Evolutionary conservation across 23 tunicate genomes (phyloP), one percentile per base, ranked within the genome.

Genomic region (Trididemnum nubilum): DNA sequence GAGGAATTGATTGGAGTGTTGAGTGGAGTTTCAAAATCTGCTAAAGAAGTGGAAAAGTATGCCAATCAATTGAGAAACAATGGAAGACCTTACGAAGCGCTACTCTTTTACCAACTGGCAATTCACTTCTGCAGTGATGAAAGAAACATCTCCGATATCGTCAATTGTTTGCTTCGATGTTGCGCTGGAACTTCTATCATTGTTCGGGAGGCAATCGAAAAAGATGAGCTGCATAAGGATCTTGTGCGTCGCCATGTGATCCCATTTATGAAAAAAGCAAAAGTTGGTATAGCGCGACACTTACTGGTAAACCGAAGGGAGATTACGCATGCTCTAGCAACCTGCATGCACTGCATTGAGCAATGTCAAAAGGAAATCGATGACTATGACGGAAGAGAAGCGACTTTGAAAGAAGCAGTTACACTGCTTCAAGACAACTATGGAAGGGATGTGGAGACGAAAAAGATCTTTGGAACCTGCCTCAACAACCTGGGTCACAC

Each of bases 401-500:
- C 73, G 5, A 2, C 73, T 2, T 18, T 80, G 34, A 63, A 63
- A 23, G 73, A 80, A 64, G 84, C 73, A 37, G 36, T 80, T 63
- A 19, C 52, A 3, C 2, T 80, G 32, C 25, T 80, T 26, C 54
- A 27, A 37, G 58, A 64, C 33, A 51, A 37, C 27, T 57, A 19
- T 35, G 57, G 57, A n/a, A 63, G 64, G 2, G 57, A 80, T 63
- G 84, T 64, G 30, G 73, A 64, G 31, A 80, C 63, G 73, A 22
- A 63, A 4, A 30, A 80, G 33, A 2, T 80, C 2, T 80, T 24
- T 32, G 84, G 84, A 28, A 35, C 19, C 57, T 35, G 57, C 58
- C 27, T 64, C 35, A 80, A 80, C 54, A 80, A 80, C 58, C 84
- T 80, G 5, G 84, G 84, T 35, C 73, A 63, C 57, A 64, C 84